phyloP scores from a whole-genome alignment of 2,888 invertebrate species.

The Volucella inanis region DNA sequence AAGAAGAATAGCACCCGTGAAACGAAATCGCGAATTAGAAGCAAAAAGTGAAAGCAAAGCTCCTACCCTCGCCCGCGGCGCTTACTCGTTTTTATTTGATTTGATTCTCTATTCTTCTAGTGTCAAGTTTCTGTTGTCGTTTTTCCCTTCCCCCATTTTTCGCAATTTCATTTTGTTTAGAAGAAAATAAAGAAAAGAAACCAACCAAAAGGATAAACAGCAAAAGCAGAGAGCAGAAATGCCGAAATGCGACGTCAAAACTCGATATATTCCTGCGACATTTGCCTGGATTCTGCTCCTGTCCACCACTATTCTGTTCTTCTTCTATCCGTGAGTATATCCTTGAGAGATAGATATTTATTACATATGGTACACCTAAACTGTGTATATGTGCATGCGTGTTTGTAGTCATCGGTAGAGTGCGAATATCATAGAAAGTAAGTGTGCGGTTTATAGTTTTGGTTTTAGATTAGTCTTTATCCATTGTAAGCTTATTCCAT shows the following conservation, averaged over 20 bases:
- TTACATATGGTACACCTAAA: not conserved
- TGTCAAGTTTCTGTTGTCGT: conserved; percentile 1
- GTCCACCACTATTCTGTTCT: conserved; percentile 96
- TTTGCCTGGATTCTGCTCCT: conserved; percentile 98
- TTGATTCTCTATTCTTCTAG: not conserved
- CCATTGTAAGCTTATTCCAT: no score
- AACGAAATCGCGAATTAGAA: conserved; percentile 46
- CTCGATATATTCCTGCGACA: conserved; percentile 98
- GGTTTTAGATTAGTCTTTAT: no score
- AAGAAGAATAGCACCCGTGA: conserved; percentile 35
- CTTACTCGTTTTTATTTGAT: not conserved
- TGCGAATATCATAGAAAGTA: no score
- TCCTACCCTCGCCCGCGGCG: conserved; percentile 22
- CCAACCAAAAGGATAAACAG: conserved; percentile 58
- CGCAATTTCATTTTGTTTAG: conserved; percentile 42
- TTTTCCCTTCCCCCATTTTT: not conserved
- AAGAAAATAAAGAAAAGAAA: conserved; percentile 40
- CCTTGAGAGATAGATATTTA: conserved; percentile 51
- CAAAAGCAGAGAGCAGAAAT: conserved; percentile 83
- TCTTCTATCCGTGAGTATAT: conserved; percentile 97
- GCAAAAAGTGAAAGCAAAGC: conserved; percentile 65
- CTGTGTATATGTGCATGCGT: conserved; percentile 25
- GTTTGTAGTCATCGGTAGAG: not conserved
- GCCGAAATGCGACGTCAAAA: conserved; percentile 98
- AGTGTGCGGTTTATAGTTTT: no score